Conservation (phyloP, 2,888 invertebrate genomes). For the Creontiades dilutus region DNA sequence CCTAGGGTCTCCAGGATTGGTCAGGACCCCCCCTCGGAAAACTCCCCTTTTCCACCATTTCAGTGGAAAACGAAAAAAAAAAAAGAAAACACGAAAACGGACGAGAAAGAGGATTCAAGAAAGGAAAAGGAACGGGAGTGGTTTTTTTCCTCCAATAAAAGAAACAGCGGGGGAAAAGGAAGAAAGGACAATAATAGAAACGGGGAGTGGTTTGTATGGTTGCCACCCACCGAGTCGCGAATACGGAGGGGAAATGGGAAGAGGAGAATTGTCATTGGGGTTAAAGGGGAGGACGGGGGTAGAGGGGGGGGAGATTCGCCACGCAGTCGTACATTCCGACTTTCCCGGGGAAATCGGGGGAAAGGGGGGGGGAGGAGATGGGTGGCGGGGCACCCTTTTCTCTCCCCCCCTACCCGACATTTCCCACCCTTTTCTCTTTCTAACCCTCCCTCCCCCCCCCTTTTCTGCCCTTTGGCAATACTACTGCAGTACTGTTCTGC, state of each 20-base stretch:
- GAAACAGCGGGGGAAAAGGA: slow-evolving; percentile 19
- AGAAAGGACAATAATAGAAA: slow-evolving; percentile 51
- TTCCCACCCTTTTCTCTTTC: background rate
- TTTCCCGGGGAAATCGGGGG: background rate
- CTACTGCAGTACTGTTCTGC: slow-evolving; percentile 63
- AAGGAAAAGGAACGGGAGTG: background rate
- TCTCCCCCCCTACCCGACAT: slow-evolving; percentile 6
- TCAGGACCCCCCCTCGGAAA: background rate
- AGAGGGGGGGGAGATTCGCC: background rate
- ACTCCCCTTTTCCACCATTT: background rate
- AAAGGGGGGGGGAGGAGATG: background rate
- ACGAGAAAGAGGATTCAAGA: background rate
- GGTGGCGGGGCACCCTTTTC: background rate
- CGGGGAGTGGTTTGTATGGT: slow-evolving; percentile 56
- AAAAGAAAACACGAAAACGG: background rate
- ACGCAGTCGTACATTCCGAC: slow-evolving; percentile 67
- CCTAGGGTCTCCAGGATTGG: slow-evolving; percentile 51
- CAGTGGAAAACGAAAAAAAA: background rate
- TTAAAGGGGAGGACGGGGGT: too few relatives aligned
- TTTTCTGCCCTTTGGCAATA: slow-evolving; percentile 50
- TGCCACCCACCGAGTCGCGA: slow-evolving; percentile 45
- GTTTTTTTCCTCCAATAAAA: slow-evolving; percentile 2
- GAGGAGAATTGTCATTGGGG: slow-evolving; percentile 56
- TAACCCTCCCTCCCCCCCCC: background rate
- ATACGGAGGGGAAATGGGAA: slow-evolving; percentile 34